Evolutionary conservation across 2,113 vertebrate species (phyloP).

Genomic region (Xenus cinereus): DNA sequence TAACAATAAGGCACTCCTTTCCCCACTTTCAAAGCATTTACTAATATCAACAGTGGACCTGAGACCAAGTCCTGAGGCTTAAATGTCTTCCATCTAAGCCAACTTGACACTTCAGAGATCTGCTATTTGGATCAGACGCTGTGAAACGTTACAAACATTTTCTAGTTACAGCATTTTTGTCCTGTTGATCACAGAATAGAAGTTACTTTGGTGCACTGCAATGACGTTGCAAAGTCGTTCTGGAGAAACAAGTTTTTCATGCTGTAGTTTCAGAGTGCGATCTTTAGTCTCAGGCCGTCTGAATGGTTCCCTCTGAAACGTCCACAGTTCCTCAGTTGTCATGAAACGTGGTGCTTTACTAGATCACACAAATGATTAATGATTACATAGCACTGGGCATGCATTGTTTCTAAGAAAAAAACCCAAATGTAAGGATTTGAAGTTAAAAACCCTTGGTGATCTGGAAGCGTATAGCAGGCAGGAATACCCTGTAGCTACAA

Average conservation of each 20-base stretch:
- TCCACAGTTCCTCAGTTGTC: not conserved
- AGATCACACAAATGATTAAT: not conserved
- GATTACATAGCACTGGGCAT: not conserved
- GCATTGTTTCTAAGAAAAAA: not conserved
- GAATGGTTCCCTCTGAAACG: not conserved
- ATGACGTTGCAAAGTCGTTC: not conserved
- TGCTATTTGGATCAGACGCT: not conserved
- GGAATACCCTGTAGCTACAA: not conserved
- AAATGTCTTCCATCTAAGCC: not conserved
- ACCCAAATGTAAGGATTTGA: not conserved
- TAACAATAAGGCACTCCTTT: not conserved
- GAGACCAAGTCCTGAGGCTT: not conserved
- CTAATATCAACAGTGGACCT: not conserved
- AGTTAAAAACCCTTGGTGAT: not conserved
- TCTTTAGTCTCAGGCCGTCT: not conserved
- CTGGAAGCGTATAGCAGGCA: not conserved
- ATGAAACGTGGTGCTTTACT: not conserved
- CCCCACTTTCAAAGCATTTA: slow-evolving; percentile 7
- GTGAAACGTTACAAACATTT: not conserved
- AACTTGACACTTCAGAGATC: not conserved
- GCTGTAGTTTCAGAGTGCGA: not conserved
- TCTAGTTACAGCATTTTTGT: not conserved
- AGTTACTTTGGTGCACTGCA: not conserved
- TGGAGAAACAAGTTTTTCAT: not conserved
- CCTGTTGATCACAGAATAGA: not conserved